Base-by-base conservation (phyloP, 2,797 vertebrate species). In the Epinephelus coioides region DNA sequence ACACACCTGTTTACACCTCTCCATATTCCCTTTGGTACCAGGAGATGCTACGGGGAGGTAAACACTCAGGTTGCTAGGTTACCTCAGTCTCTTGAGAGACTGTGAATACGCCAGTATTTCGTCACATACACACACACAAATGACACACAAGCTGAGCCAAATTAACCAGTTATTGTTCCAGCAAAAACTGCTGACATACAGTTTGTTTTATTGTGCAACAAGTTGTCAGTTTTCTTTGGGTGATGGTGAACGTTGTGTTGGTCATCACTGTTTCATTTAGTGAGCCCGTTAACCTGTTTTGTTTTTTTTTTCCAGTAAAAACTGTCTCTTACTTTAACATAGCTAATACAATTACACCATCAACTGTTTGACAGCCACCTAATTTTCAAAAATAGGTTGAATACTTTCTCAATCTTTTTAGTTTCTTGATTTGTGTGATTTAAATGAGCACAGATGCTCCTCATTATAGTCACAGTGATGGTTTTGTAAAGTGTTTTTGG, bases 51-150 rank as follows among this genome's bases (percentile, higher is more conserved):
- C 76, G 66, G 82, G 76, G 85, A 88, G 79, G 65, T 80, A 88
- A 91, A 91, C 85, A 75, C 50, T 63, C 34, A 6, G 65, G 94
- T 94, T 93, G 89, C 93, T 90, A 84, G 74, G 95, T 87, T 82
- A 92, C 90, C 73, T 27, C 47, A 44, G 49, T 68, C 69, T 88
- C 89, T 55, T 53, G 17, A 44, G 88, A 75, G 76, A 63, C 55
- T 14, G 43, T 69, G 51, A 81, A 72, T 44, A 51, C 17, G 0
- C 44, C 62, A 68, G 54, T 81, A 51, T 86, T 86, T 82, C 68
- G 82, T 88, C 69, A 81, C 71, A 55, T 23, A 46, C 46, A 30
- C 30, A 56, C 53, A 40, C 55, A 70, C 62, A 69, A 53, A 80
- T 66, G 43, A 63, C 46, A 23, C 56, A 72, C 66, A 73, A 70